Evolutionary conservation across 1,140 invertebrate genomes (phyloP).

Genomic region (Octopus sinensis): DNA sequence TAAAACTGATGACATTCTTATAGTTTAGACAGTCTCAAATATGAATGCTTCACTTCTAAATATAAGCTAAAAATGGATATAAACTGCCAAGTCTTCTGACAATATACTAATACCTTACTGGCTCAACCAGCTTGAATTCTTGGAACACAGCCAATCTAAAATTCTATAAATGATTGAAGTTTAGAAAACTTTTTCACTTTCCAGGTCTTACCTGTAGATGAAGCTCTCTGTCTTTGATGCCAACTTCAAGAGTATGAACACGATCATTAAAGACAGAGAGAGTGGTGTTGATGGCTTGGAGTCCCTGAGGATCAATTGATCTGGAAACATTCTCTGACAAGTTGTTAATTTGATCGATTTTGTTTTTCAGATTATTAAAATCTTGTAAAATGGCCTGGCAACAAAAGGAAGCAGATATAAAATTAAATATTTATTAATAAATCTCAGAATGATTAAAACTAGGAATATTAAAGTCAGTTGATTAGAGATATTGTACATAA

Average conservation of each 20-base stretch:
- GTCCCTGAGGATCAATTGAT: slow-evolving; percentile 43
- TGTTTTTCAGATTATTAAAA: slow-evolving; percentile 38
- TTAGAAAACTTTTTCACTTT: too few species aligned
- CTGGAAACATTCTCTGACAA: slow-evolving; percentile 26
- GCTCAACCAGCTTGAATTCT: too few species aligned
- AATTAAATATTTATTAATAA: neutral
- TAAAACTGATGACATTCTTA: too few species aligned
- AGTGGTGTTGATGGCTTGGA: slow-evolving; percentile 45
- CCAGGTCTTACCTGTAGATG: slow-evolving; percentile 39
- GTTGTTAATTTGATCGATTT: slow-evolving; percentile 40
- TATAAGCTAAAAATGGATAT: too few species aligned
- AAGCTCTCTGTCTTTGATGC: slow-evolving; percentile 41
- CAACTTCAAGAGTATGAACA: slow-evolving; percentile 36
- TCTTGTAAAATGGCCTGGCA: slow-evolving; percentile 38
- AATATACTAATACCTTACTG: too few species aligned
- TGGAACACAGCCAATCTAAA: too few species aligned
- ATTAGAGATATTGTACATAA: too few species aligned
- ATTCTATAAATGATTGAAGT: too few species aligned
- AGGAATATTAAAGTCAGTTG: too few species aligned
- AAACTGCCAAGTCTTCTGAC: too few species aligned
- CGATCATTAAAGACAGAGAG: slow-evolving; percentile 44
- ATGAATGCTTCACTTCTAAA: too few species aligned
- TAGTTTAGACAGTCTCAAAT: too few species aligned
- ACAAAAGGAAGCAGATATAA: slow-evolving; percentile 12
- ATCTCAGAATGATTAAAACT: neutral